phyloP scores from a whole-genome alignment of 2,113 vertebrate species.

The Zapus hudsonius region DNA sequence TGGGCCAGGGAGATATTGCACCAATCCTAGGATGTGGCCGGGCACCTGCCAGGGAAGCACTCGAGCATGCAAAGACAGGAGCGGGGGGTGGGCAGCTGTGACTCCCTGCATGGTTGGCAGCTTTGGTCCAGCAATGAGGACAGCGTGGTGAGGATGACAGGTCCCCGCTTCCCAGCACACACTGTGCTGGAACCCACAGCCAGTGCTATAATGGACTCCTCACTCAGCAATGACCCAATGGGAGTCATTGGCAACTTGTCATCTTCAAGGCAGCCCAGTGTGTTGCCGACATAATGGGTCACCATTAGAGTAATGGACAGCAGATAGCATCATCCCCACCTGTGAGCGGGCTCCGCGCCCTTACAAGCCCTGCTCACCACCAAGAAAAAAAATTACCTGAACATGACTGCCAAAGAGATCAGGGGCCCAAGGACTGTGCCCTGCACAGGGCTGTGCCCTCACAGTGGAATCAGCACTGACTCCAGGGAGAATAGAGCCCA shows the following conservation, averaged over 20 bases:
- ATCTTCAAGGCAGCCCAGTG: conserved; percentile 34
- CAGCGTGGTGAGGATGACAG: neutral
- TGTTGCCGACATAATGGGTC: conserved; percentile 56
- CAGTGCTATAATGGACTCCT: neutral
- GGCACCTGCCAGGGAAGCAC: fast-evolving
- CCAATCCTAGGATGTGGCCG: neutral
- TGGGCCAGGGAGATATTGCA: neutral
- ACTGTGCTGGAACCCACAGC: neutral
- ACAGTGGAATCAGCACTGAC: neutral
- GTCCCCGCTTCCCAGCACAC: neutral
- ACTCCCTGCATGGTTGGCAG: fast-evolving
- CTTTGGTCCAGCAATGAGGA: neutral
- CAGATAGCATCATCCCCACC: neutral
- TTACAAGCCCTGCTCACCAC: neutral
- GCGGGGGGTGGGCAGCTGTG: neutral
- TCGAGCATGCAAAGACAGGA: fast-evolving
- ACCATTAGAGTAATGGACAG: conserved; percentile 70
- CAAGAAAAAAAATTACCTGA: fast-evolving
- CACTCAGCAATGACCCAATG: neutral
- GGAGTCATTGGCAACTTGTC: conserved; percentile 56
- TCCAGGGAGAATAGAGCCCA: fast-evolving
- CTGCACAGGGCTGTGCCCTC: fast-evolving
- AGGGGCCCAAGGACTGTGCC: fast-evolving
- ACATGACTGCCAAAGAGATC: neutral
- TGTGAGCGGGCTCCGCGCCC: neutral